Evolutionary conservation across 2,113 vertebrate genomes (phyloP).

Genomic region (Cyanoderma ruficeps): DNA sequence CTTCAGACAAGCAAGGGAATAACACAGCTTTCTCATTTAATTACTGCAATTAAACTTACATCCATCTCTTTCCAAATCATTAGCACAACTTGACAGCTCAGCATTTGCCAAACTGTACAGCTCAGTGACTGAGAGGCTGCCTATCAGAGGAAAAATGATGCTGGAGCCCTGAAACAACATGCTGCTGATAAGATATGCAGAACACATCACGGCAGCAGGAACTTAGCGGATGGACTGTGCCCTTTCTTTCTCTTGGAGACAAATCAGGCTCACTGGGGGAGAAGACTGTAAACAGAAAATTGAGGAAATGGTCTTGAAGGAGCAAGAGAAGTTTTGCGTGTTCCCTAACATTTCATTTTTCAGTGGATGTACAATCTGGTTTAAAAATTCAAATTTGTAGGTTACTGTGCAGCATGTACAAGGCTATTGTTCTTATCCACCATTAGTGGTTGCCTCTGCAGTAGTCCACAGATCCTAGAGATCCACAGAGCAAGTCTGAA

Average conservation of each 20-base stretch:
- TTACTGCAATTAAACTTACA: slow-evolving; percentile 49
- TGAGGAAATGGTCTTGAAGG: not conserved
- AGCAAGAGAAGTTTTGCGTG: not conserved
- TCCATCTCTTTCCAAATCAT: slow-evolving; percentile 62
- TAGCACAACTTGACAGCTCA: slow-evolving; percentile 30
- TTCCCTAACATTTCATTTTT: not conserved
- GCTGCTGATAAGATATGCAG: not conserved
- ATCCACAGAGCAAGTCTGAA: not conserved
- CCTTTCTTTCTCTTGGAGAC: not conserved
- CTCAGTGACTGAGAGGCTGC: not conserved
- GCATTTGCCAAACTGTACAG: not conserved
- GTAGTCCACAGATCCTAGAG: not conserved
- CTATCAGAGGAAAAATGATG: not conserved
- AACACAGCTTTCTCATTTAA: slow-evolving; percentile 20
- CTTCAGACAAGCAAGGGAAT: not conserved
- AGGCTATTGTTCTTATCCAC: not conserved
- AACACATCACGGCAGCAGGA: not conserved
- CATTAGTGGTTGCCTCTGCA: not conserved
- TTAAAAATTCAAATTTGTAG: not conserved
- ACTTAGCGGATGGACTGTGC: not conserved
- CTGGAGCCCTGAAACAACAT: slow-evolving; percentile 12
- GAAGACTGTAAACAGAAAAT: not conserved
- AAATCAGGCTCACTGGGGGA: not conserved
- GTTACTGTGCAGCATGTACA: not conserved
- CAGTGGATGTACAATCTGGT: not conserved